Percentiles rank a stretch among this genome's conserved stretches.
Conservation (phyloP, 64 coral and sea anemone genomes). For the Hydrozoanthus tunicans region DNA sequence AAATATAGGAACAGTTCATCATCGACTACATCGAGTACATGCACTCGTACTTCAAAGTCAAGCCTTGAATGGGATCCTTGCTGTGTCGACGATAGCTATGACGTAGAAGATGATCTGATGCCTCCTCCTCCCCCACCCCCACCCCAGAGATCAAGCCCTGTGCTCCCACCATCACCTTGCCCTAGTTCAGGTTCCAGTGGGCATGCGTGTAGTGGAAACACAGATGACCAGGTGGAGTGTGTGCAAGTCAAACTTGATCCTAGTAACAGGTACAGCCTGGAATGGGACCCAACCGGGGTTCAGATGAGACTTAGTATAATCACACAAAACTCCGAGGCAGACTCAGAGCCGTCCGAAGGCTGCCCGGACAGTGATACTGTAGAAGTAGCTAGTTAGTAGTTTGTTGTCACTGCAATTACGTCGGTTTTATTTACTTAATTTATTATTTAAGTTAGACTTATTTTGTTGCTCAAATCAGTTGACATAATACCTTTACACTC, state of each 20-base stretch:
- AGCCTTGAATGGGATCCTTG: conserved; percentile 91
- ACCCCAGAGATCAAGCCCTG: conserved; percentile 53
- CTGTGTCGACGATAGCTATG: conserved; percentile 57
- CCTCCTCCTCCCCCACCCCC: conserved; percentile 65
- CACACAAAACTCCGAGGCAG: conserved; percentile 75
- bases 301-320: conserved; percentile 92
- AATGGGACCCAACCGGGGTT: conserved; percentile 97
- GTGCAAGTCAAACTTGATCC: conserved; percentile 69
- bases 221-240: conserved; percentile 73
- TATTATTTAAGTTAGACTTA: background rate
- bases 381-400: conserved; percentile 19
- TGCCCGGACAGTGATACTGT: background rate
- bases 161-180: conserved; percentile 63
- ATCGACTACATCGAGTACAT: conserved; percentile 69
- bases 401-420: background rate
- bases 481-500: no score
- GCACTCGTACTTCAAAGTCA: conserved; percentile 59
- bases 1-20: conserved; percentile 76
- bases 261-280: conserved; percentile 82
- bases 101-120: conserved; percentile 71
- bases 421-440: background rate
- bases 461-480: no score
- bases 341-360: background rate
- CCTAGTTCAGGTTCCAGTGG: conserved; percentile 63
- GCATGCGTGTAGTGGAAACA: conserved; percentile 23